These are phyloP conservation scores for Oscheius onirici DNA, from an alignment of 2,888 invertebrate species.

Conservation along the genomic window DNA sequence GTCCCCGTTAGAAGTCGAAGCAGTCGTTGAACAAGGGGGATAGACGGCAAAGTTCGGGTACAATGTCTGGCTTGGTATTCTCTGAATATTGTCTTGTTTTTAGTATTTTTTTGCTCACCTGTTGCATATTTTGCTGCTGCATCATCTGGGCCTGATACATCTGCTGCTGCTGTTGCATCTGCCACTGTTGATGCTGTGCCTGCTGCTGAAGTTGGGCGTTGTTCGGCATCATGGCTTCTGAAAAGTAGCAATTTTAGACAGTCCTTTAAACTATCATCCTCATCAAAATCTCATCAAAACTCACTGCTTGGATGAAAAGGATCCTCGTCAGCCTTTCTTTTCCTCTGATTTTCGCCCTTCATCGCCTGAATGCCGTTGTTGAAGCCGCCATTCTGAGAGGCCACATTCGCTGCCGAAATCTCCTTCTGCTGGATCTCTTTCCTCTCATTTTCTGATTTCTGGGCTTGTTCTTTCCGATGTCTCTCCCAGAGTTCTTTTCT, in stretches of 20 bases:
- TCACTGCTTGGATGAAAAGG: conserved; percentile 1
- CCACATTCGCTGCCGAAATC: not conserved
- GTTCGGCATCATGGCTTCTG: conserved; percentile 3
- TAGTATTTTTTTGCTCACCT: too few relatives aligned
- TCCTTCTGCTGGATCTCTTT: conserved; percentile 1
- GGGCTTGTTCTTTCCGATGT: not conserved
- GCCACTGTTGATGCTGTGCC: not conserved
- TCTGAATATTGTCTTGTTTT: not conserved
- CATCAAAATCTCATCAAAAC: not conserved
- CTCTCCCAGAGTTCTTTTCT: not conserved
- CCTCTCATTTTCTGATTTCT: conserved; percentile 10
- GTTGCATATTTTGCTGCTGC: not conserved
- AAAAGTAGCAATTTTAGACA: too few relatives aligned
- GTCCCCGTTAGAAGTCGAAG: conserved; percentile 5
- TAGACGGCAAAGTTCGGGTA: not conserved
- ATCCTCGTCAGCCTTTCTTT: conserved; percentile 11
- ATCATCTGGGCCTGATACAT: not conserved
- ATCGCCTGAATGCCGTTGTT: not conserved
- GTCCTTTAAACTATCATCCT: too few relatives aligned
- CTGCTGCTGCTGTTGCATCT: conserved; percentile 21
- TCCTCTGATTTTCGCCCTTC: conserved; percentile 5
- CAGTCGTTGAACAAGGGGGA: not conserved
- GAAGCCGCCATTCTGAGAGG: conserved; percentile 9
- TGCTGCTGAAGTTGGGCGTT: not conserved
- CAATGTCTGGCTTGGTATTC: not conserved